Percentiles rank a stretch among this genome's conserved stretches.
phyloP scores from a whole-genome alignment of 2,113 vertebrate genomes.

The Micromys minutus region DNA sequence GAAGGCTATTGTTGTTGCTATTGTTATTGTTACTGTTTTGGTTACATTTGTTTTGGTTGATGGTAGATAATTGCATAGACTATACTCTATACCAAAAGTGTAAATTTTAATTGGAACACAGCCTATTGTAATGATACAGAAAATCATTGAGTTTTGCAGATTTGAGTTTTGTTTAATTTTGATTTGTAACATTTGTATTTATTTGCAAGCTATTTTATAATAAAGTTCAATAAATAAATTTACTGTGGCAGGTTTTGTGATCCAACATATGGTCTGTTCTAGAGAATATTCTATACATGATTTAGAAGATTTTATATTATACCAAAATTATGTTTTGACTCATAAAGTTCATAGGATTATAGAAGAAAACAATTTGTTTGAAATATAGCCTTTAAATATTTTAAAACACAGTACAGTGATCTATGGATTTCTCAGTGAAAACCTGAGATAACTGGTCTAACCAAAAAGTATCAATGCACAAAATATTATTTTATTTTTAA shows the following conservation, averaged over 20 bases:
- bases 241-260: not conserved
- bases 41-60: not conserved
- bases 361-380: not conserved
- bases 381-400: slow-evolving; percentile 13
- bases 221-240: not conserved
- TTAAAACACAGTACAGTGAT: not conserved
- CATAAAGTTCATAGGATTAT: not conserved
- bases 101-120: not conserved
- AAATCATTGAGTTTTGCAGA: not conserved
- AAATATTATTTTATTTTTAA: not conserved
- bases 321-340: not conserved
- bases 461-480: not conserved
- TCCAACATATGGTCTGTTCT: not conserved
- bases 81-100: not conserved
- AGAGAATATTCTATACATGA: not conserved
- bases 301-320: not conserved
- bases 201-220: not conserved
- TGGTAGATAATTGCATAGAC: not conserved
- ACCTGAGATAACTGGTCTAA: not conserved
- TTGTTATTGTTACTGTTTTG: not conserved
- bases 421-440: slow-evolving; percentile 40
- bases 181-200: not conserved
- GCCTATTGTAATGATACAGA: not conserved
- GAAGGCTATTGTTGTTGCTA: not conserved
- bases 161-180: not conserved